These are phyloP conservation scores for Oreonectes daqikongensis DNA, from an alignment of 2,797 vertebrate species.

Conservation along the genomic window DNA sequence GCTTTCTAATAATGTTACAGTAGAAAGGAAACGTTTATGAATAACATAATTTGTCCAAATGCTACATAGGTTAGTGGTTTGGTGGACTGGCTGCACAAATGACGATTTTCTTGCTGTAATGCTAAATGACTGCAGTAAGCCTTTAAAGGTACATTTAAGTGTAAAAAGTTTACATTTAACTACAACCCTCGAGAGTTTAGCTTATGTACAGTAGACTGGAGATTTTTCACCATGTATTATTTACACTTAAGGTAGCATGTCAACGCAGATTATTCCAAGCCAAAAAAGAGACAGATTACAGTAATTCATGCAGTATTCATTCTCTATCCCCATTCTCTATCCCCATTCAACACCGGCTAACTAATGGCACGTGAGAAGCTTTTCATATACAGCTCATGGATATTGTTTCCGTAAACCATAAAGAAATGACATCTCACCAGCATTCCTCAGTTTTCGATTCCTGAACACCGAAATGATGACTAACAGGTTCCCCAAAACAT, in stretches of 20 bases:
- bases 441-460: constrained; percentile 78
- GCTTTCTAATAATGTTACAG: neutral
- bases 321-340: neutral
- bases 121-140: too few relatives aligned
- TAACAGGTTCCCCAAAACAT: constrained; percentile 77
- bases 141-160: too few relatives aligned
- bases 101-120: neutral
- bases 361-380: constrained; percentile 2
- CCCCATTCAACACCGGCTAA: constrained; percentile 1
- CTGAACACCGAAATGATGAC: constrained; percentile 77
- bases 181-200: too few relatives aligned
- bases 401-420: neutral
- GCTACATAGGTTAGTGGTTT: neutral
- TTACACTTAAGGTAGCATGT: neutral
- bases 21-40: neutral
- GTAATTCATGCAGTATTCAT: constrained; percentile 29
- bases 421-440: constrained; percentile 68
- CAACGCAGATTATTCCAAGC: constrained; percentile 17
- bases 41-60: neutral
- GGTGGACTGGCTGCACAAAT: neutral
- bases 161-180: too few relatives aligned
- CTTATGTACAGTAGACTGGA: neutral
- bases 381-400: neutral
- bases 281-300: neutral
- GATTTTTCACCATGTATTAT: constrained; percentile 8